Evolutionary conservation across 2,797 vertebrate species (phyloP), one percentile per base, ranked within the genome.

Genomic region (Discoglossus pictus): DNA sequence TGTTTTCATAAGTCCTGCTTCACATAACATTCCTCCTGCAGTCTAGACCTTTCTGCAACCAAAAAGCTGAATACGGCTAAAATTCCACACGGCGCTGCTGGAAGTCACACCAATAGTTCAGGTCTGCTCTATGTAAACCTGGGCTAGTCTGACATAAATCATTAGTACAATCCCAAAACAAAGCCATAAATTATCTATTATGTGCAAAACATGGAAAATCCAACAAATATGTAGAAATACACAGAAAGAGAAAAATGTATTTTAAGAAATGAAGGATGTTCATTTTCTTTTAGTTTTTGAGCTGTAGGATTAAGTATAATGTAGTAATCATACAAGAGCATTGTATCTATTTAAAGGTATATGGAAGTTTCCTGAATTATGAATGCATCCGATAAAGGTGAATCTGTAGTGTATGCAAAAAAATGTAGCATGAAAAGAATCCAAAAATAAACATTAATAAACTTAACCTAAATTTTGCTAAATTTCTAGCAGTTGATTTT

Each of bases 61-160:
- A 17, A 35, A 52, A 18, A 35, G 27, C 47, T 58, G 80, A 75
- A 76, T 35, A 15, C 12, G 13, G 16, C 51, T 50, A 6, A 62
- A 59, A 85, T 81, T 84, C 63, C 69, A 66, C 56, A 79, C 72
- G 82, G 78, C 87, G 81, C 82, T 81, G 84, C 82, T 73, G 85
- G 73, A 91, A 76, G 80, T 86, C 82, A 83, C 80, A 89, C 50
- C 60, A 71, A 75, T 65, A 61, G 75, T 72, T 73, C 73, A 90
- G 80, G 34, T 77, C 61, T 23, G 61, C 39, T 60, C 53, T 50
- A 27, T n/a, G 56, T 56, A 59, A 68, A 58, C 31, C 61, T 66
- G 73, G 60, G 71, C 65, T 65, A 72, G 51, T 52, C 23, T 48
- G 42, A 42, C 71, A 75, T 83, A 82, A 72, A 84, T 77, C 70